Evolutionary conservation across 1,140 invertebrate genomes (phyloP).

Genomic region (Drosophila nebulosa): DNA sequence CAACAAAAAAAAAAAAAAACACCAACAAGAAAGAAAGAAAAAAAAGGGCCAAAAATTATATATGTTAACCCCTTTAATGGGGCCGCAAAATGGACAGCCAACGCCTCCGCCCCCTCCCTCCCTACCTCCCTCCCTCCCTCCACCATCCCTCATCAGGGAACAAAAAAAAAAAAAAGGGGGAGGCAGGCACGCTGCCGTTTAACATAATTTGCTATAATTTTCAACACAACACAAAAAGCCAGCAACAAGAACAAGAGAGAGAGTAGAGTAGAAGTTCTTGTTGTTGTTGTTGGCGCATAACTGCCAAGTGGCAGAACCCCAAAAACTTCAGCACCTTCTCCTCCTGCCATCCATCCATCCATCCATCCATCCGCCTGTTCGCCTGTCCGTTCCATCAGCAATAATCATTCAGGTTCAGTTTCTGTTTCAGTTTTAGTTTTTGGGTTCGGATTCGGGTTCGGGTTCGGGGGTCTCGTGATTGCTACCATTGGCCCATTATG

Average conservation of each 20-base stretch:
- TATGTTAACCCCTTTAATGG: constrained; percentile 55
- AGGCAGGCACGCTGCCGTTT: constrained; percentile 64
- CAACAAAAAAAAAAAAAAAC: constrained; percentile 4
- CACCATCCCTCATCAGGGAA: too few relatives aligned
- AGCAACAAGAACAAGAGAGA: not conserved
- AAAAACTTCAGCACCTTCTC: constrained; percentile 23
- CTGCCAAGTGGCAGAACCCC: constrained; percentile 32
- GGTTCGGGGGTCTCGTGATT: constrained; percentile 47
- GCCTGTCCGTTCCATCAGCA: constrained; percentile 22
- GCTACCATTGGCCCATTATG: constrained; percentile 71
- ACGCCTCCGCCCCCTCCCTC: not conserved
- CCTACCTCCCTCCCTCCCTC: not conserved
- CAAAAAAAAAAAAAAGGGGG: constrained; percentile 20
- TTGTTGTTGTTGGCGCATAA: not conserved
- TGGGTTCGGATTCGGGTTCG: not conserved
- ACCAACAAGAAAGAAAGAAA: not conserved
- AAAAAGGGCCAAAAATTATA: constrained; percentile 24
- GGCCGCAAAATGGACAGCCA: constrained; percentile 30
- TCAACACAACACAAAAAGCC: constrained; percentile 55
- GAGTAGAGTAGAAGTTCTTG: not conserved
- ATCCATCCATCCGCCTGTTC: too few relatives aligned
- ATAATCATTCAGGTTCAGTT: constrained; percentile 71
- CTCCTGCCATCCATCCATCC: too few relatives aligned
- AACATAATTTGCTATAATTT: constrained; percentile 80
- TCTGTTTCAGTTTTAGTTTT: constrained; percentile 2